These are phyloP conservation scores for Bugulina stolonifera DNA, from an alignment of 2,888 invertebrate genomes.

Conservation along the genomic window DNA sequence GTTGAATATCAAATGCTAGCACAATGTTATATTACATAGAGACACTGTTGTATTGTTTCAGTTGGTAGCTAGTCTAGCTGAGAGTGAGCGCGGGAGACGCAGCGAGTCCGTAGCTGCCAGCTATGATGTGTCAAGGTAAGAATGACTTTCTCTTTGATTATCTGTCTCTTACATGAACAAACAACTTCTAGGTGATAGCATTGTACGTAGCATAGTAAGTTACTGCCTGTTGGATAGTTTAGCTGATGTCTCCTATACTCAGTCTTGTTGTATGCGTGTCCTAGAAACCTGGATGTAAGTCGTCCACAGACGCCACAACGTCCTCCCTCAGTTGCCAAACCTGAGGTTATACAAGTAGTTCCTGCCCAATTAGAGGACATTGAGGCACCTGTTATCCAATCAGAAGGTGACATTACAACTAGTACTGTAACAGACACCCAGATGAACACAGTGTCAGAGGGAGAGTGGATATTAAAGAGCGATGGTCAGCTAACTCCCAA, in stretches of 20 bases:
- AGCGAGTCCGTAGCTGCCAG: neutral
- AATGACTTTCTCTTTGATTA: no score
- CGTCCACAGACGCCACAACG: conserved; percentile 3
- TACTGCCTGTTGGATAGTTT: no score
- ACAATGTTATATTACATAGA: no score
- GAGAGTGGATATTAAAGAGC: conserved; percentile 19
- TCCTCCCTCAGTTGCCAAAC: neutral
- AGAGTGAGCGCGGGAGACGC: neutral
- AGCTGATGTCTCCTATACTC: no score
- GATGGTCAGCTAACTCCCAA: conserved; percentile 16
- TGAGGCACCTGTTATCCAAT: conserved; percentile 1
- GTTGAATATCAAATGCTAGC: no score
- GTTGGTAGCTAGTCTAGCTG: neutral
- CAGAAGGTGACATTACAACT: neutral
- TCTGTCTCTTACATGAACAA: no score
- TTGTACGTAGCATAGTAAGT: no score
- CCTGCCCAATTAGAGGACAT: neutral
- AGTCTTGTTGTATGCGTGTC: no score
- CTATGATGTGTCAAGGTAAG: neutral
- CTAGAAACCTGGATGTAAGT: neutral
- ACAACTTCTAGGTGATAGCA: no score
- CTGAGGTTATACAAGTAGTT: neutral
- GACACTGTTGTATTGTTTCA: neutral
- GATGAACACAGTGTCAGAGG: conserved; percentile 24
- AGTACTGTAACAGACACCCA: conserved; percentile 7